A percentile compares a stretch with the other conserved stretches of the same genome.
phyloP scores from a whole-genome alignment of 2,797 vertebrate genomes.

The Spinus pinus region DNA sequence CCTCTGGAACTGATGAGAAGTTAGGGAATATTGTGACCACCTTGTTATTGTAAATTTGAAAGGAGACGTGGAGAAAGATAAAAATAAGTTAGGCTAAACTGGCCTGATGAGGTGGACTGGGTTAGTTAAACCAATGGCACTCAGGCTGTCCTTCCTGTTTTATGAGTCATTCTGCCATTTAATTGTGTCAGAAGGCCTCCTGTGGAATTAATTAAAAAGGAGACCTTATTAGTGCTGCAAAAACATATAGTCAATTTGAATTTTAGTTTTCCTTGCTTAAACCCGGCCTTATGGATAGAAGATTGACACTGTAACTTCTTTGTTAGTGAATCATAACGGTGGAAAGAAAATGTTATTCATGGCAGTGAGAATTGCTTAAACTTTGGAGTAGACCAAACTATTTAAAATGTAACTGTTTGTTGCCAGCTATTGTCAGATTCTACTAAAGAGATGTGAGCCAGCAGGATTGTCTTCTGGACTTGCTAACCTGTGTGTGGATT shows the following conservation, averaged over 20 bases:
- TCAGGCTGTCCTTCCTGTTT: conserved; percentile 28
- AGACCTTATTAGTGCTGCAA: not conserved
- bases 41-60: not conserved
- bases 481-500: not conserved
- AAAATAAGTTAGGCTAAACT: conserved; percentile 7
- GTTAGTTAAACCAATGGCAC: not conserved
- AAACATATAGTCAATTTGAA: not conserved
- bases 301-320: not conserved
- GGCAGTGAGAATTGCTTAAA: not conserved
- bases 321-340: not conserved
- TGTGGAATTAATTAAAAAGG: conserved; percentile 33
- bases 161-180: not conserved
- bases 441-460: not conserved
- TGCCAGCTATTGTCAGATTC: not conserved
- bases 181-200: not conserved
- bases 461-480: not conserved
- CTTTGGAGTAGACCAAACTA: not conserved
- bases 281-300: not conserved
- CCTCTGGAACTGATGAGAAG: not conserved
- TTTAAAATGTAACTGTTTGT: not conserved
- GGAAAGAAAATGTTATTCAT: not conserved
- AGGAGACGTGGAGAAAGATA: not conserved
- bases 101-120: not conserved
- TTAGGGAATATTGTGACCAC: not conserved
- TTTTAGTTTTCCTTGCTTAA: not conserved